A percentile compares a stretch with the other conserved stretches of the same genome.
Conservation (phyloP, 2,113 vertebrate species). For the Plotosus lineatus region DNA sequence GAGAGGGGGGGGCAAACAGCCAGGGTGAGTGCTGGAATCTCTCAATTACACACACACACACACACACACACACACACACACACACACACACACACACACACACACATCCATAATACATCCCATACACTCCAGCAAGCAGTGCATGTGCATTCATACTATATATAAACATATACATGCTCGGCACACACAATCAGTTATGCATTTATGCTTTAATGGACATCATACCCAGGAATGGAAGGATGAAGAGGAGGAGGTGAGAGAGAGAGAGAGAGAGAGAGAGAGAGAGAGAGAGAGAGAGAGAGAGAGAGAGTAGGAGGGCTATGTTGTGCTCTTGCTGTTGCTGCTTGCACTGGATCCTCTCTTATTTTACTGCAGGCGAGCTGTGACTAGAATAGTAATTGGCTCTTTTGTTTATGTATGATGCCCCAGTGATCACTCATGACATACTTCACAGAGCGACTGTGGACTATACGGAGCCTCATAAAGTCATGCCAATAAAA, state of each 20-base stretch:
- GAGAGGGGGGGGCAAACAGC: slow-evolving; percentile 86
- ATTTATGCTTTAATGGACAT: not conserved
- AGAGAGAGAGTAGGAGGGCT: slow-evolving; percentile 37
- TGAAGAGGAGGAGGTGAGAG: slow-evolving; percentile 10
- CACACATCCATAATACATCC: not conserved
- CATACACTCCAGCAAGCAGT: not conserved
- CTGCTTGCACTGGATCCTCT: slow-evolving; percentile 35
- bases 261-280: slow-evolving; percentile 30
- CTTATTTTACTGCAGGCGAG: slow-evolving; percentile 45
- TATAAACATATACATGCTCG: not conserved
- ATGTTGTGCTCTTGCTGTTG: slow-evolving; percentile 24
- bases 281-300: slow-evolving; percentile 20
- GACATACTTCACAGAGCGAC: slow-evolving; percentile 3
- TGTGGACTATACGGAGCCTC: not conserved
- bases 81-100: not conserved
- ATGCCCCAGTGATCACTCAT: slow-evolving; percentile 12
- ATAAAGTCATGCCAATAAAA: not conserved
- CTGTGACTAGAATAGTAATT: slow-evolving; percentile 55
- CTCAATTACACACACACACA: slow-evolving; percentile 38
- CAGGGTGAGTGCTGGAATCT: slow-evolving; percentile 86
- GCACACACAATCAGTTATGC: not conserved
- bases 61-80: slow-evolving; percentile 24
- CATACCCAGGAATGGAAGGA: not conserved
- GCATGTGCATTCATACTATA: not conserved
- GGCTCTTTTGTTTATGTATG: slow-evolving; percentile 37